Evolutionary conservation across 2,113 vertebrate species (phyloP).

Genomic region (Coryphaenoides rupestris): DNA sequence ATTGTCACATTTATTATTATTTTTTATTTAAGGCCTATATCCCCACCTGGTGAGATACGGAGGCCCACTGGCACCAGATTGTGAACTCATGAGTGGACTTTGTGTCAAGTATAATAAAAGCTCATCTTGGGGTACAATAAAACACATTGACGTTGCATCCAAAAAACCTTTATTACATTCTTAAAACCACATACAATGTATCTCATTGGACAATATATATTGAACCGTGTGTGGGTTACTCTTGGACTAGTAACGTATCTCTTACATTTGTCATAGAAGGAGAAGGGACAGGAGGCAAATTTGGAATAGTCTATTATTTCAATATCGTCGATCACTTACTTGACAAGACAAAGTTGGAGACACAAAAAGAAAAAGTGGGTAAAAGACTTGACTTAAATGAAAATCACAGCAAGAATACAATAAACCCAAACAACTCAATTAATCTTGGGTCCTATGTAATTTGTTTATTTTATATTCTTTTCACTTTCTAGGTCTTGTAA

Average conservation of each 20-base stretch:
- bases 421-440: slow-evolving; percentile 56
- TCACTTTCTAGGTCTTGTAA: slow-evolving; percentile 55
- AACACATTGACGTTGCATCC: slow-evolving; percentile 30
- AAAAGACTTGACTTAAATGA: slow-evolving; percentile 58
- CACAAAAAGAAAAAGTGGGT: slow-evolving; percentile 55
- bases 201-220: slow-evolving; percentile 69
- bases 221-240: slow-evolving; percentile 57
- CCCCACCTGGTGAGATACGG: no score
- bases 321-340: slow-evolving; percentile 80
- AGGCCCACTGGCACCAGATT: no score
- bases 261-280: slow-evolving; percentile 64
- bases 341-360: slow-evolving; percentile 75
- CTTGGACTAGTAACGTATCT: slow-evolving; percentile 71
- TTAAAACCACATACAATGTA: slow-evolving; percentile 74
- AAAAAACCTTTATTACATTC: slow-evolving; percentile 80
- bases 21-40: no score
- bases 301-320: slow-evolving; percentile 67
- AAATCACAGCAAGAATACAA: slow-evolving; percentile 66
- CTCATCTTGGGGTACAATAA: not conserved
- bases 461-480: slow-evolving; percentile 32
- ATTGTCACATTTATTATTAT: no score
- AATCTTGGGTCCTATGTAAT: slow-evolving; percentile 45
- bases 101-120: not conserved
- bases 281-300: slow-evolving; percentile 53
- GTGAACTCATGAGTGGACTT: no score